Conservation (phyloP, 35 echinoderm and acorn worm species). For the Patiria miniata region DNA sequence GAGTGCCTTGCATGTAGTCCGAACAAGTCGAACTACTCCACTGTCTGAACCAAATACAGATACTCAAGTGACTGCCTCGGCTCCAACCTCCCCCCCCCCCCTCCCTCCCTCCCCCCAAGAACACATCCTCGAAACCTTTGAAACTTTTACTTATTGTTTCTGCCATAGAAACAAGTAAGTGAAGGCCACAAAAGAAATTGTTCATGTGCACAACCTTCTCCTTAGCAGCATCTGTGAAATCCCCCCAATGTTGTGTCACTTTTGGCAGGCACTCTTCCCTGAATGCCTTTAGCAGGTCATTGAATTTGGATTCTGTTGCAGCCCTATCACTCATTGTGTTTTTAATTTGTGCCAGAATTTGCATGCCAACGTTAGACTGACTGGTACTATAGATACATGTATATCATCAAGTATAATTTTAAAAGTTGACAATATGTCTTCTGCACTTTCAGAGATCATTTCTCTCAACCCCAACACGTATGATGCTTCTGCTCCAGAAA, state of each 20-base stretch:
- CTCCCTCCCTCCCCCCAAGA: not conserved
- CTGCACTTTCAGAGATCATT: conserved; percentile 18
- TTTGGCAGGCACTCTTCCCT: conserved; percentile 44
- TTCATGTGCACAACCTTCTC: conserved; percentile 24
- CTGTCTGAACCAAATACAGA: conserved; percentile 21
- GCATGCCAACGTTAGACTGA: not conserved
- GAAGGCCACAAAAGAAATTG: conserved; percentile 54
- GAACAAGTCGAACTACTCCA: not conserved
- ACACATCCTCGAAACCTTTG: not conserved
- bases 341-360: conserved; percentile 24
- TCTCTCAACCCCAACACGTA: conserved; percentile 40
- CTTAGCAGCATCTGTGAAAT: conserved; percentile 6
- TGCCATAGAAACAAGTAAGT: conserved; percentile 26
- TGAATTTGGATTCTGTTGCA: conserved; percentile 57
- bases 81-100: conserved; percentile 12
- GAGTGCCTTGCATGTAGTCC: conserved; percentile 41
- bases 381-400: not conserved
- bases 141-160: not conserved
- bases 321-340: conserved; percentile 57
- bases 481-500: not conserved
- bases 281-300: conserved; percentile 14
- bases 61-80: not conserved
- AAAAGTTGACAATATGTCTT: conserved; percentile 20
- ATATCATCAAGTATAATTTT: conserved; percentile 29
- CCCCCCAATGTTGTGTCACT: not conserved